These are phyloP conservation scores for Eupithecia centaureata DNA, from an alignment of 2,888 invertebrate species.

Conservation along the genomic window DNA sequence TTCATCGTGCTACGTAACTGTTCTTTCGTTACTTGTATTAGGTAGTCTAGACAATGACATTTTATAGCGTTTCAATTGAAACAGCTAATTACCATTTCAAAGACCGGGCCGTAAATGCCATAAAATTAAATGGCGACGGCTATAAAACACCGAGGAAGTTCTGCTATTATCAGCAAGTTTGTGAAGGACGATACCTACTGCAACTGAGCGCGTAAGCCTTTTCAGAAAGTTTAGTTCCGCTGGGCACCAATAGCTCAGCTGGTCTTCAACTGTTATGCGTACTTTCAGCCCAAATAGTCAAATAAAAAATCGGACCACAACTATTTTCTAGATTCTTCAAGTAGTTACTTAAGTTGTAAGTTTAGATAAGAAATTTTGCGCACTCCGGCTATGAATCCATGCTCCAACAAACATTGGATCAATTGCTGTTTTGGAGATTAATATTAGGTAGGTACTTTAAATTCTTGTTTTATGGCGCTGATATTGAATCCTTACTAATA, in stretches of 20 bases:
- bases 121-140: conserved; percentile 17
- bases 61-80: conserved; percentile 22
- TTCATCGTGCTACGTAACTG: neutral
- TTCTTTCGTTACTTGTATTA: neutral
- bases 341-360: neutral
- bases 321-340: neutral
- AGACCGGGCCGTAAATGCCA: conserved; percentile 18
- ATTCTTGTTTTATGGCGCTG: too few relatives aligned
- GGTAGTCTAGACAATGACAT: conserved; percentile 1
- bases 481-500: too few relatives aligned
- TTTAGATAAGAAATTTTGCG: too few relatives aligned
- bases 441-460: too few relatives aligned
- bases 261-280: neutral
- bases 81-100: conserved; percentile 25
- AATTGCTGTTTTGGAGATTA: neutral
- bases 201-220: conserved; percentile 7
- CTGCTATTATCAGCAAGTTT: conserved; percentile 10
- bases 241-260: neutral
- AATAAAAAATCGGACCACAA: neutral
- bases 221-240: neutral
- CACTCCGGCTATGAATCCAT: neutral
- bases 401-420: neutral
- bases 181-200: conserved; percentile 2
- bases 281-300: neutral
- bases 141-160: conserved; percentile 17